Conservation (phyloP, 2,113 vertebrate species). For the Pseudorectes ferrugineus region DNA sequence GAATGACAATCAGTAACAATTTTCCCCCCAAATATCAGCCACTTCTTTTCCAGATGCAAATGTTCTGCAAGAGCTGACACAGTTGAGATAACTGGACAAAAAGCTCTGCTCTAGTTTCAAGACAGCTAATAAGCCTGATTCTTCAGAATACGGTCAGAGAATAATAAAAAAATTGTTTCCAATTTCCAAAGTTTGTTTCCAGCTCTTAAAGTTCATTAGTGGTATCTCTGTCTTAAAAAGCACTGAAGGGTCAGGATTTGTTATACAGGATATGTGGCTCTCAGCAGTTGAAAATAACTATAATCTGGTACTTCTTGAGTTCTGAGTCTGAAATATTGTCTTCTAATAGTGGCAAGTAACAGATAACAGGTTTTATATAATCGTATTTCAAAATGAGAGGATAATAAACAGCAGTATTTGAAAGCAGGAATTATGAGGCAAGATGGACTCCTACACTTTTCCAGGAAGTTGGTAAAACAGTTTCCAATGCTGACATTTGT, state of each 20-base stretch:
- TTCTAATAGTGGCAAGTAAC: not conserved
- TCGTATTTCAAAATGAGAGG: not conserved
- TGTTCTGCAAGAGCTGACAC: not conserved
- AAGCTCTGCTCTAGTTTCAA: not conserved
- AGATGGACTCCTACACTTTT: not conserved
- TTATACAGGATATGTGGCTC: not conserved
- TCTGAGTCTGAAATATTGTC: not conserved
- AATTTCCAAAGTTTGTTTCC: not conserved
- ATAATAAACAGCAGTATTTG: not conserved
- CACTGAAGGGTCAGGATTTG: not conserved
- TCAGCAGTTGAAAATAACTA: not conserved
- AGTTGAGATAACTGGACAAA: not conserved
- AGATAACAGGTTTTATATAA: not conserved
- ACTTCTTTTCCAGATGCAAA: not conserved
- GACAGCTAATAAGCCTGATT: not conserved
- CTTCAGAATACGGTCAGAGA: not conserved
- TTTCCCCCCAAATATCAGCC: not conserved
- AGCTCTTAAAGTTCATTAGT: not conserved
- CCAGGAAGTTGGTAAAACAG: not conserved
- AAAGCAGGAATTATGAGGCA: not conserved
- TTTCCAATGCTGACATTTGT: not conserved
- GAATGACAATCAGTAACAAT: not conserved
- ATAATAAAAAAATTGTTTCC: not conserved
- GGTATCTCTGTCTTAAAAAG: not conserved
- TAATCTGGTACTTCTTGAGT: not conserved